Conservation (phyloP, 2,113 vertebrate genomes). For the Toxotes chatareus region DNA sequence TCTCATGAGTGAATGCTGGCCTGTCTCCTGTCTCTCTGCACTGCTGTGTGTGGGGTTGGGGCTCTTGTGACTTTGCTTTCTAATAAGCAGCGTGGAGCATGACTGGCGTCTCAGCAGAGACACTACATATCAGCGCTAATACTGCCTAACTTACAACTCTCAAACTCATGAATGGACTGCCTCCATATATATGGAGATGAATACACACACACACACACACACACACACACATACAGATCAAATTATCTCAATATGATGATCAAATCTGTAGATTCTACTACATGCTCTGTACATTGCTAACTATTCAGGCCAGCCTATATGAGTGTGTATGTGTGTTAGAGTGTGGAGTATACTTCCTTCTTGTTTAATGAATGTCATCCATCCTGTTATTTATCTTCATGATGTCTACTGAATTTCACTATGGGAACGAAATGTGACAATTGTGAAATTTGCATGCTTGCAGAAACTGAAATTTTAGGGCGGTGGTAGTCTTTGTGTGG, state of each 20-base stretch:
- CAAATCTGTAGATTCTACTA: slow-evolving; percentile 25
- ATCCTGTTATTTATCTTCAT: not conserved
- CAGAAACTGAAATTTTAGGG: slow-evolving; percentile 13
- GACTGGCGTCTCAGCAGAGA: slow-evolving; percentile 56
- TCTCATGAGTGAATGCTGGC: slow-evolving; percentile 47
- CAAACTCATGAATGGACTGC: slow-evolving; percentile 48
- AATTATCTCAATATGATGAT: slow-evolving; percentile 53
- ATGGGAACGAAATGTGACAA: not conserved
- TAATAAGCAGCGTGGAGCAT: slow-evolving; percentile 50
- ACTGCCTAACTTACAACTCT: slow-evolving; percentile 45
- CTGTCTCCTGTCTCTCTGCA: slow-evolving; percentile 42
- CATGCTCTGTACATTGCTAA: slow-evolving; percentile 7
- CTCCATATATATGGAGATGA: slow-evolving; percentile 16
- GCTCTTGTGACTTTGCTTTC: slow-evolving; percentile 63
- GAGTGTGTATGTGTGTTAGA: not conserved
- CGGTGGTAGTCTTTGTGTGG: not conserved
- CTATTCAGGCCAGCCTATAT: not conserved
- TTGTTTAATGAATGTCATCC: slow-evolving; percentile 17
- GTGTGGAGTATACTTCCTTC: not conserved
- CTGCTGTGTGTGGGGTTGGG: not conserved
- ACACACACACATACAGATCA: slow-evolving; percentile 22
- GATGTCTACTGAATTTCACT: slow-evolving; percentile 6
- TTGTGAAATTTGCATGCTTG: not conserved
- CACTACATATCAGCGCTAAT: slow-evolving; percentile 50
- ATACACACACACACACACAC: not conserved